These are phyloP conservation scores for Nanorana parkeri DNA, from an alignment of 2,113 vertebrate genomes.

Conservation along the genomic window DNA sequence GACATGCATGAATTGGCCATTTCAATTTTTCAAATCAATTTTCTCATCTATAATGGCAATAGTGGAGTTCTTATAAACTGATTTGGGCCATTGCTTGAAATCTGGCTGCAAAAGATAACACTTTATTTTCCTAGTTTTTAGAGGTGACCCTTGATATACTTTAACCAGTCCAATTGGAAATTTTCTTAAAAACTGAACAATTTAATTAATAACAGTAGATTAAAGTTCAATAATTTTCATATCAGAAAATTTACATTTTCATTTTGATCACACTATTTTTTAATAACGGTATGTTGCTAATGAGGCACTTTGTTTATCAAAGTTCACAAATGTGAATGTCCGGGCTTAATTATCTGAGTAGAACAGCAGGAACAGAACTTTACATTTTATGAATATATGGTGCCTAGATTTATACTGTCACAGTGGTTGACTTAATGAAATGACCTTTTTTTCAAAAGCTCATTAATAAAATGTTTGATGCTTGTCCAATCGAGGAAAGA, in stretches of 20 bases:
- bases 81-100: too few relatives aligned
- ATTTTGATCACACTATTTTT: slow-evolving; percentile 6
- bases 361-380: not conserved
- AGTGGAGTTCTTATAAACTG: too few relatives aligned
- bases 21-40: too few relatives aligned
- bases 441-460: slow-evolving; percentile 18
- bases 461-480: slow-evolving; percentile 24
- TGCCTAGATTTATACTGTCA: slow-evolving; percentile 1
- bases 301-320: slow-evolving; percentile 34
- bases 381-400: not conserved
- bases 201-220: not conserved
- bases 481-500: not conserved
- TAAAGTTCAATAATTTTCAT: not conserved
- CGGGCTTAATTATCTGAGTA: slow-evolving; percentile 10
- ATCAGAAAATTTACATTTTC: not conserved
- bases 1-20: too few relatives aligned
- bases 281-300: not conserved
- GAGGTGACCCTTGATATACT: not conserved
- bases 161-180: not conserved
- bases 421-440: slow-evolving; percentile 29
- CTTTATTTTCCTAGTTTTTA: too few relatives aligned
- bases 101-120: too few relatives aligned
- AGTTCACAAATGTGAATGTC: slow-evolving; percentile 5
- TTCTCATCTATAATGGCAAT: too few relatives aligned
- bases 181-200: not conserved